Evolutionary conservation across 1,140 invertebrate species (phyloP).

Genomic region (Dolichoris vasculosae): DNA sequence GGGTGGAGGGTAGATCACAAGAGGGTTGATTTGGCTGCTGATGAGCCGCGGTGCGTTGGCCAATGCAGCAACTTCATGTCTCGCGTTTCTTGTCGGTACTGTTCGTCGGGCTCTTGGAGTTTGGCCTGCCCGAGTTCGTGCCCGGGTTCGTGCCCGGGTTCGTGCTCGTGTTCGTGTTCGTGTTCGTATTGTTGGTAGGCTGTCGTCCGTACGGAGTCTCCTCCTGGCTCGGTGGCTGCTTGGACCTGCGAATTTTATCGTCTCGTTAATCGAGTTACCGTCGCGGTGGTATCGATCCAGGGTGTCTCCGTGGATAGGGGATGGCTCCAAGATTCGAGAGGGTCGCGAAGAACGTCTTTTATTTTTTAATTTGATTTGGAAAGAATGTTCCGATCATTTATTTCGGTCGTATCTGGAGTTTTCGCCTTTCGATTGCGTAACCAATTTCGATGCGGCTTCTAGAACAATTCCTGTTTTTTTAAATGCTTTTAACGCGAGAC

Average conservation of each 20-base stretch:
- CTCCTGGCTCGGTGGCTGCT: background rate
- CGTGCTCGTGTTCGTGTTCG: background rate
- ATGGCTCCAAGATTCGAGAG: no score
- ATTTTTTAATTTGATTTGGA: no score
- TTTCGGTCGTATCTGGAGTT: no score
- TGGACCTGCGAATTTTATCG: background rate
- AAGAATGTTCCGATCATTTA: no score
- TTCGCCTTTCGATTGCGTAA: no score
- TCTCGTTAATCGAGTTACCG: background rate
- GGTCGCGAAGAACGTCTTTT: background rate
- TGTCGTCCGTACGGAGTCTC: background rate
- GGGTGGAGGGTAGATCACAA: no score
- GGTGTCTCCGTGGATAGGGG: no score
- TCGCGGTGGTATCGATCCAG: background rate
- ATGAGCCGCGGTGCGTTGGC: no score
- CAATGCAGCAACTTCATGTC: background rate
- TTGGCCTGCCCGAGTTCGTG: background rate
- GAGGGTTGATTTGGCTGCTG: background rate
- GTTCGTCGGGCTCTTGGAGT: conserved; percentile 12
- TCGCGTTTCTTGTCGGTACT: background rate
- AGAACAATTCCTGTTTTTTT: no score
- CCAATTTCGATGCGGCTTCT: no score
- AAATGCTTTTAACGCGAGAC: no score
- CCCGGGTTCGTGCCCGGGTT: background rate
- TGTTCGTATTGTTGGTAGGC: background rate